Conservation (phyloP, 1,140 invertebrate species). For the Acromyrmex heyeri region DNA sequence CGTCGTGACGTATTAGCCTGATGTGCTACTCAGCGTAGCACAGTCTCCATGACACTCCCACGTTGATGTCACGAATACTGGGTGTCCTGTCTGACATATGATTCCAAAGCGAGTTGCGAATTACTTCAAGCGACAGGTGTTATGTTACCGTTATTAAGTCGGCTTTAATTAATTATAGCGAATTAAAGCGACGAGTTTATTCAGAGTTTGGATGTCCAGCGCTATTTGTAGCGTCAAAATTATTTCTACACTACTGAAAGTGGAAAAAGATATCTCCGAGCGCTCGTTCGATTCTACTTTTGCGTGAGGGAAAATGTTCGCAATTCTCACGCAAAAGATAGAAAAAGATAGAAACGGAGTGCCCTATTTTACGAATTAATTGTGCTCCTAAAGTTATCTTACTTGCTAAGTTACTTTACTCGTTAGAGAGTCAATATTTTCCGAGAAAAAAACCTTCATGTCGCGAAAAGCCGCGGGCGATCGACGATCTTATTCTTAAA, state of each 20-base stretch:
- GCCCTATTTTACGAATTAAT: background rate
- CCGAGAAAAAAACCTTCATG: background rate
- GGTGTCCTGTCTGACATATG: slow-evolving; percentile 20
- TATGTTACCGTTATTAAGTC: slow-evolving; percentile 23
- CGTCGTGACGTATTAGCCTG: slow-evolving; percentile 42
- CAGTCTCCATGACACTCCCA: background rate
- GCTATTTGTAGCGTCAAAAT: background rate
- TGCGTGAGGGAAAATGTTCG: background rate
- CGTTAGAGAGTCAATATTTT: slow-evolving; percentile 48
- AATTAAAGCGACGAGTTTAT: slow-evolving; percentile 18
- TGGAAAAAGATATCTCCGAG: background rate
- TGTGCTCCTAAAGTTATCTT: slow-evolving; percentile 3
- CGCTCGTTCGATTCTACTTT: background rate
- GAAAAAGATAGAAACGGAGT: background rate
- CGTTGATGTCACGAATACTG: slow-evolving; percentile 42
- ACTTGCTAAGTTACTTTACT: background rate
- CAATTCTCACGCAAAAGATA: background rate
- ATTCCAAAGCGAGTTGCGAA: slow-evolving; percentile 38
- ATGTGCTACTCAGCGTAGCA: slow-evolving; percentile 7
- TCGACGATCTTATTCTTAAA: slow-evolving; percentile 61
- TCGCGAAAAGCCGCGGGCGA: slow-evolving; percentile 38
- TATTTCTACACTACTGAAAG: slow-evolving; percentile 10
- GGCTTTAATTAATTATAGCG: slow-evolving; percentile 40
- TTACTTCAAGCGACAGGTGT: slow-evolving; percentile 47
- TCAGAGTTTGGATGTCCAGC: background rate